Conservation (phyloP, 2,888 invertebrate species). For the Octodonta nipae region DNA sequence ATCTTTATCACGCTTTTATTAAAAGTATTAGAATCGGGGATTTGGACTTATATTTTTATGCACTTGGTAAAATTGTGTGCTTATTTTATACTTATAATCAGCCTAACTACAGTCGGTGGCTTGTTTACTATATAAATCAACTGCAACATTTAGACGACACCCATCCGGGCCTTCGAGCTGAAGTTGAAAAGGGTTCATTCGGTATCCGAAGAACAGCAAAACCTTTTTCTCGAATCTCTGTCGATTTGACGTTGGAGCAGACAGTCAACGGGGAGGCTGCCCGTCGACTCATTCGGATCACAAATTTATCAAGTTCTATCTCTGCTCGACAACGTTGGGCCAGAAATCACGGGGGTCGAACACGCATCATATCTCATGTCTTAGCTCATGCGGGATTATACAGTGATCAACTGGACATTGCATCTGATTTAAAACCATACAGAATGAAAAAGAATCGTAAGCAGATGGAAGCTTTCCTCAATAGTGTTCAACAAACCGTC, state of each 20-base stretch:
- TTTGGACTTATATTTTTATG: too few species aligned
- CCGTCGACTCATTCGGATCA: constrained; percentile 9
- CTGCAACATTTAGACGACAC: constrained; percentile 6
- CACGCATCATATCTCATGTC: constrained; percentile 3
- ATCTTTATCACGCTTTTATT: constrained; percentile 4
- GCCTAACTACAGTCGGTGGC: constrained; percentile 8
- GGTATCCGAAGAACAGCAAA: constrained; percentile 13
- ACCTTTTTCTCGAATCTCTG: constrained; percentile 9
- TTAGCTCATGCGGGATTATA: constrained; percentile 2
- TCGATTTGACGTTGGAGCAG: constrained; percentile 12
- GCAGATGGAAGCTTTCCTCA: constrained; percentile 4
- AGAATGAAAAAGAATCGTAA: constrained; percentile 5
- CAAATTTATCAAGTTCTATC: constrained; percentile 9
- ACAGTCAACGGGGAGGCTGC: constrained; percentile 13
- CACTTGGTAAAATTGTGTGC: constrained; percentile 1
- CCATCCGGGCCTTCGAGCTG: constrained; percentile 7
- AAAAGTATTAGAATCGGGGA: too few species aligned
- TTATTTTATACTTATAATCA: constrained; percentile 9
- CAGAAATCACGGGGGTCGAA: constrained; percentile 9
- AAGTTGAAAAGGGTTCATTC: constrained; percentile 11
- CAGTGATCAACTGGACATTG: not conserved
- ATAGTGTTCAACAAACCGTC: constrained; percentile 3
- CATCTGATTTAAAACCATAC: constrained; percentile 3
- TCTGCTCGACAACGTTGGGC: constrained; percentile 5
- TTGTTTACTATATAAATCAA: constrained; percentile 4